Base-by-base conservation (phyloP, 2,888 invertebrate genomes). In the Lacanobia oleracea region DNA sequence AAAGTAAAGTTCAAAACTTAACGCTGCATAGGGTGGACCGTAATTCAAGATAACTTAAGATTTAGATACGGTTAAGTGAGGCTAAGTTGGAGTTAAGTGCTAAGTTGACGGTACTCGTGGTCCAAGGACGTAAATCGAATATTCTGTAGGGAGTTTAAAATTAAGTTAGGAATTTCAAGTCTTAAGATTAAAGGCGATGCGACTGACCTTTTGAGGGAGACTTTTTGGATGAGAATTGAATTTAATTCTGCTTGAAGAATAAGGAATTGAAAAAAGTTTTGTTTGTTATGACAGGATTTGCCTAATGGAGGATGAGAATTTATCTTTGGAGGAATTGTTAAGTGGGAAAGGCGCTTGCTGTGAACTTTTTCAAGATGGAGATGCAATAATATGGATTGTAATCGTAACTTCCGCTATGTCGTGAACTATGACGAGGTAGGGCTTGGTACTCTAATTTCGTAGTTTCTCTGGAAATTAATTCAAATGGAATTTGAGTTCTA, bases 21-120 rank as follows among this genome's bases (percentile, higher is more conserved):
- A 90, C 89, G 89, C 89, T 92, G 90, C 91, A 91, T 89, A 89
- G 88, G 88, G 88, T 87, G 87, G 88, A 82, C 88, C 89, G 89
- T 92, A 90, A 91, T 89, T 92, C 88, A 89, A 90, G 90, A 92
- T 91, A 92, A 93, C 90, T 93, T 92, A 90, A 93, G 91, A 93
- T 93, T 93, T 91, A 91, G 91, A 88, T 89, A 89, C 88, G 89
- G 91, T 90, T 92, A 92, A 93, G 92, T 91, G 88, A 89, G 88
- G 90, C 87, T 91, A 93, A 93, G 90, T 91, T 91, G 85, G 87
- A 92, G 88, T 91, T 91, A 92, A 93, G 93, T 92, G 93, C 90
- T 87, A 90, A 93, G 92, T 92, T 92, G 81, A 69, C 85, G 82
- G 77, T 72, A 78, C 84, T 83, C 79, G 80, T 73, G 82, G 87